Conservation (phyloP, 53 echinoderm and acorn worm species). For the Temnopleurus reevesii region DNA sequence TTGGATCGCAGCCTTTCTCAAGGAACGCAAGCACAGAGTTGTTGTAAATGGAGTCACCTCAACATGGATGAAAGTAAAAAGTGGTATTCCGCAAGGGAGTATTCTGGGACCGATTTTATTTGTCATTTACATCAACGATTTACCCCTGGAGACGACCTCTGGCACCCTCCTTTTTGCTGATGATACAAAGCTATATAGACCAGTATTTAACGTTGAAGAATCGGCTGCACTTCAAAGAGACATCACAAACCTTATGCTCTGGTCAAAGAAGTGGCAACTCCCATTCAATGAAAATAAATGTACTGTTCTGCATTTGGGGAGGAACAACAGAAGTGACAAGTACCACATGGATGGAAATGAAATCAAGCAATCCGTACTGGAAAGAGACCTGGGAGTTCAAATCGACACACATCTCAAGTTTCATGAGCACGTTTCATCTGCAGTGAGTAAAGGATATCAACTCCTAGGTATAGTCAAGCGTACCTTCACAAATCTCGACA, state of each 20-base stretch:
- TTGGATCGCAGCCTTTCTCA: conserved; percentile 9
- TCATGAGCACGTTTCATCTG: background rate
- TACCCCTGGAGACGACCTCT: background rate
- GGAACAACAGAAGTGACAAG: background rate
- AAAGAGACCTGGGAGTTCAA: background rate
- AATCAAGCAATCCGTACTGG: background rate
- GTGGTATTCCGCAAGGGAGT: conserved; percentile 11
- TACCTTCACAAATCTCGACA: background rate
- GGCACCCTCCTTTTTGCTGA: background rate
- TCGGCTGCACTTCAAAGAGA: background rate
- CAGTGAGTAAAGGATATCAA: background rate
- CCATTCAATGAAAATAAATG: background rate
- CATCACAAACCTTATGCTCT: background rate
- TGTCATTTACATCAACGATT: background rate
- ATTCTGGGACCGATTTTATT: background rate
- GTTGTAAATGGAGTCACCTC: background rate
- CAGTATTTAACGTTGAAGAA: background rate
- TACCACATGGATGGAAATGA: background rate
- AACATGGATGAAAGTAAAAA: background rate
- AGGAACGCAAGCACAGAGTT: conserved; percentile 3
- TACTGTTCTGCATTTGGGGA: background rate
- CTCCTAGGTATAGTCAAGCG: background rate
- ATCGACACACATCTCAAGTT: background rate
- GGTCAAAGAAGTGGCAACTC: background rate
- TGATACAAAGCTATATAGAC: background rate